Percentiles rank a stretch among this genome's conserved stretches.
Conservation (phyloP, 2,797 vertebrate species). For the Peromyscus eremicus region DNA sequence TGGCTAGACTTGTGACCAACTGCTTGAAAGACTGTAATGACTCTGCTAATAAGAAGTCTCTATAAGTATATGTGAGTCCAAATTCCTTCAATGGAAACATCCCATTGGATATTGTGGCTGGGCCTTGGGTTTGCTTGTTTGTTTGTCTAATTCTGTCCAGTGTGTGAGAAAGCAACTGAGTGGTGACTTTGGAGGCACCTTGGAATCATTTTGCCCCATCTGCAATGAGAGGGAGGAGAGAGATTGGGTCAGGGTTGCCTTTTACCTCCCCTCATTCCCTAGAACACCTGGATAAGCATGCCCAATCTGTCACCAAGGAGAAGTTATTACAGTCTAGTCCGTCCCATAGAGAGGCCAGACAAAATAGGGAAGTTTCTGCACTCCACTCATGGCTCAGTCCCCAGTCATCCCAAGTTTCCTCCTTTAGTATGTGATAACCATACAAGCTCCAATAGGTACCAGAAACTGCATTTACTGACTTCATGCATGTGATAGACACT, state of each 20-base stretch:
- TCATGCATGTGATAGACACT: not conserved
- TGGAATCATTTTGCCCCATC: not conserved
- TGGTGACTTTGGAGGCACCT: not conserved
- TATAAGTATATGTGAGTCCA: not conserved
- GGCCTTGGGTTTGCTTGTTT: not conserved
- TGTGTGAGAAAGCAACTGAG: not conserved
- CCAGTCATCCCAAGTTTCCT: not conserved
- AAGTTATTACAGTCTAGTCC: not conserved
- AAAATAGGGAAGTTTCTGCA: too few relatives aligned
- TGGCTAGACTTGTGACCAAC: too few relatives aligned
- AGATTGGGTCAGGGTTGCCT: not conserved
- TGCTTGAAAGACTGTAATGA: not conserved
- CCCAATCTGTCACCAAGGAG: not conserved
- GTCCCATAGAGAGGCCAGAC: not conserved
- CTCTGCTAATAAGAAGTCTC: not conserved
- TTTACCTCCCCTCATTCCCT: not conserved
- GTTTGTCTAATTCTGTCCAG: not conserved
- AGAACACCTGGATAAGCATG: not conserved
- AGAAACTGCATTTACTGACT: not conserved
- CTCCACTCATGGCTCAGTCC: not conserved
- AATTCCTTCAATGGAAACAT: not conserved
- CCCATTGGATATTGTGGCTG: too few relatives aligned
- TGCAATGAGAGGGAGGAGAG: not conserved
- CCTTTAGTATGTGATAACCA: not conserved
- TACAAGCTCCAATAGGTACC: not conserved